Evolutionary conservation across 1,140 invertebrate genomes (phyloP).

Genomic region (Anastrepha ludens): DNA sequence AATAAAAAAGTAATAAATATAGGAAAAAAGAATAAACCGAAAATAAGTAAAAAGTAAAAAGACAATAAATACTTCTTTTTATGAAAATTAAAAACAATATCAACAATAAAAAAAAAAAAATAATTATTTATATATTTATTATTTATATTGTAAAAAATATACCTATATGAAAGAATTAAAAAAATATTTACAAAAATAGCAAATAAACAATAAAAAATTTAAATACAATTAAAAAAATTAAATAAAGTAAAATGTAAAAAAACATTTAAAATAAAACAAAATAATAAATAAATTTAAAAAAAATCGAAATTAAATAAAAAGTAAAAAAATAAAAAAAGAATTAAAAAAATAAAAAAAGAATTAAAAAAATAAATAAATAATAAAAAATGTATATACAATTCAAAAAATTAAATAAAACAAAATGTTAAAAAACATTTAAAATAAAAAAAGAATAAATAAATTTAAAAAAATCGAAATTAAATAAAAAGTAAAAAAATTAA

Average conservation of each 20-base stretch:
- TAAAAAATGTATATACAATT: neutral
- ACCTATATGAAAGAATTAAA: too few species aligned
- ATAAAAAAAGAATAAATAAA: neutral
- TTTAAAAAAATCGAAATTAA: neutral
- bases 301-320: neutral
- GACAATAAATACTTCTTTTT: too few species aligned
- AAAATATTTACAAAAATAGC: too few species aligned
- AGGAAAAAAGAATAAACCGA: too few species aligned
- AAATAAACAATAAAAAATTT: too few species aligned
- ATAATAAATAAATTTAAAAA: neutral
- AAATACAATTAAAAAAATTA: neutral
- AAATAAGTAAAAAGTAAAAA: too few species aligned
- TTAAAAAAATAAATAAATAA: neutral
- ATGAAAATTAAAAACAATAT: too few species aligned
- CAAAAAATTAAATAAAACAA: slow-evolving; percentile 34
- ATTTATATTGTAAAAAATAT: too few species aligned
- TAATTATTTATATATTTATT: neutral
- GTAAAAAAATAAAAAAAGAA: neutral
- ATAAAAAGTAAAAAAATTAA: neutral
- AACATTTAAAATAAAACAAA: neutral
- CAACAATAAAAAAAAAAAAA: neutral
- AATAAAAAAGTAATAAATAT: too few species aligned
- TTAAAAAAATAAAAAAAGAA: neutral
- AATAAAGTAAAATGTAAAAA: slow-evolving; percentile 12
- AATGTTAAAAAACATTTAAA: too few species aligned